Evolutionary conservation across 2,797 vertebrate species (phyloP).

Genomic region (Notamacropus eugenii): DNA sequence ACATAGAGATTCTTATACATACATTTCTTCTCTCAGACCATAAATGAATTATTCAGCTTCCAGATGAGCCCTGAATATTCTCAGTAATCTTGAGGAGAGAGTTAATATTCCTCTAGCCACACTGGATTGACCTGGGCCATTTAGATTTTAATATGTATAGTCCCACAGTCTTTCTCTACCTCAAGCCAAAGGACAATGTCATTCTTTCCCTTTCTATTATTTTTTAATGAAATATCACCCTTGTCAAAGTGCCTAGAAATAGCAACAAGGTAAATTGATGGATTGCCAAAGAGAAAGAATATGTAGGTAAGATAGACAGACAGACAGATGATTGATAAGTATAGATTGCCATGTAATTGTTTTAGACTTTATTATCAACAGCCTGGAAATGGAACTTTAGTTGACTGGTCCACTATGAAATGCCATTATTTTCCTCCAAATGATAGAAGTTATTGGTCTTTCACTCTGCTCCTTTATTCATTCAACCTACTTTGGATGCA

Average conservation of each 20-base stretch:
- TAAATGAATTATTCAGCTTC: not conserved
- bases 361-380: conserved; percentile 44
- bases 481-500: not conserved
- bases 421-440: conserved; percentile 61
- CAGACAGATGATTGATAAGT: not conserved
- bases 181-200: conserved; percentile 15
- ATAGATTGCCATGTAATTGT: conserved; percentile 17
- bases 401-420: conserved; percentile 36
- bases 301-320: conserved; percentile 16
- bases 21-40: not conserved
- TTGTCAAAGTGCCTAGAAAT: conserved; percentile 5
- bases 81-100: conserved; percentile 10
- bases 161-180: conserved; percentile 23
- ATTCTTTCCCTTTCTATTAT: not conserved
- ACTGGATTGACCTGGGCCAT: not conserved
- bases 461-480: not conserved
- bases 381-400: conserved; percentile 34
- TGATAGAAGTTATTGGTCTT: conserved; percentile 39
- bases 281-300: not conserved
- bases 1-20: not conserved
- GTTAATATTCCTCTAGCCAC: conserved; percentile 1
- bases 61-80: conserved; percentile 32
- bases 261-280: not conserved
- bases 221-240: conserved; percentile 25
- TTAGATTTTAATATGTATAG: conserved; percentile 15